Evolutionary conservation across 2,888 invertebrate species (phyloP), one percentile per base, ranked within the genome.

Genomic region (Eupithecia centaureata): DNA sequence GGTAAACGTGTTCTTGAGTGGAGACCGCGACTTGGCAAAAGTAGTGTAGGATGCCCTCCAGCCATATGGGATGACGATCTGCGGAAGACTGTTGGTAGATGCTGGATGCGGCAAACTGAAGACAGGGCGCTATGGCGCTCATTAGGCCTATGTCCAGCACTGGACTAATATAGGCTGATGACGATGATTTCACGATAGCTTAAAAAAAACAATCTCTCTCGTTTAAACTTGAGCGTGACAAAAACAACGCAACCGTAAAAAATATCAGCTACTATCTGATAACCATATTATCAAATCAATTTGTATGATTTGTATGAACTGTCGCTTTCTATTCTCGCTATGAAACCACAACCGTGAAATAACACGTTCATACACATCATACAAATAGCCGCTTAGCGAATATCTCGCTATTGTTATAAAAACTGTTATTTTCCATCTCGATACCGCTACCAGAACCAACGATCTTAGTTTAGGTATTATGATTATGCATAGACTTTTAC

Each of bases 381-480:
- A 68, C 65, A 62, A 65, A 62, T 22, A 65, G 27, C 63, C 64
- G 57, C 61, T 64, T 69, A 67, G 63, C 68, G 66, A 73, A 72
- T 72, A 63, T 33, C 57, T 57, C 57, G 22, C 71, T 73, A 72
- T 67, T 66, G 69, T 66, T 69, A 69, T 67, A 72, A 73, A 71
- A 57, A 66, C 66, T 52, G 57, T 42, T 54, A 67, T 79, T 85
- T 84, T 89, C 89, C 69, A 82, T 89, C 85, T 89, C 89, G 70
- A 75, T 74, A 78, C 69, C 76, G 73, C 70, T 28, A 84, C 82
- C 89, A 86, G 88, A 87, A 89, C 47, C 10, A 22, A 47, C 87
- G 83, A 67, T 68, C 70, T 67, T 64, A 71, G 75, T 74, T 74
- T 71, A 74, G 30, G 52, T 67, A 63, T 56, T 35, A 35, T 13